Percentiles rank a stretch among this genome's conserved stretches.
These are phyloP conservation scores for Craseonycteris thonglongyai DNA, from an alignment of 2,113 vertebrate species.

Conservation along the genomic window DNA sequence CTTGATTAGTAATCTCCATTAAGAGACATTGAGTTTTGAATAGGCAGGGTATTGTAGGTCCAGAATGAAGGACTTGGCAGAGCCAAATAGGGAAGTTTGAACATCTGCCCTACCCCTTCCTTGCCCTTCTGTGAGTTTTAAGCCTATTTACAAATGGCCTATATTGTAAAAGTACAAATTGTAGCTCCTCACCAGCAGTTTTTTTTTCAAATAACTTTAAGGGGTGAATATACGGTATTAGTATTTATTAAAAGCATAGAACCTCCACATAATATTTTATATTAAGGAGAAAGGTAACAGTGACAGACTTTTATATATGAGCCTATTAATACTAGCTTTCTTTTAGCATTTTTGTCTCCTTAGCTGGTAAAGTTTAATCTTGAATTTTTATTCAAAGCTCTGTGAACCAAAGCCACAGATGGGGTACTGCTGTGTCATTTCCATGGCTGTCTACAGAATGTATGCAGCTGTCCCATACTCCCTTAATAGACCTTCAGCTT, in stretches of 20 bases:
- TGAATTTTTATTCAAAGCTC: constrained; percentile 68
- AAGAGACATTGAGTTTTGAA: constrained; percentile 68
- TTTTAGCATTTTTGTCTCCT: constrained; percentile 38
- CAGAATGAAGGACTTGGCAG: constrained; percentile 69
- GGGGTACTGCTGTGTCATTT: constrained; percentile 72
- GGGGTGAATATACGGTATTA: background rate
- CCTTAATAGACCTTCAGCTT: constrained; percentile 74
- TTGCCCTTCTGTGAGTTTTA: constrained; percentile 55
- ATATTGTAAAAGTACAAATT: constrained; percentile 50
- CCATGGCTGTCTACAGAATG: constrained; percentile 68
- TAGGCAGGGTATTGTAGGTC: constrained; percentile 65
- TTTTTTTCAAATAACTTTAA: constrained; percentile 15
- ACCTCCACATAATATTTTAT: constrained; percentile 38
- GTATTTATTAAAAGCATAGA: constrained; percentile 36
- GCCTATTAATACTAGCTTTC: constrained; percentile 12
- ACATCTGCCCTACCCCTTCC: constrained; percentile 65
- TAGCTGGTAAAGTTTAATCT: constrained; percentile 60
- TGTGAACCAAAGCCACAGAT: constrained; percentile 70
- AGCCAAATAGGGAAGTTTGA: constrained; percentile 66
- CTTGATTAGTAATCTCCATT: constrained; percentile 70
- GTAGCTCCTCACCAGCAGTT: constrained; percentile 4
- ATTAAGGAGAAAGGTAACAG: constrained; percentile 8
- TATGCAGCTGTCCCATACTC: constrained; percentile 71
- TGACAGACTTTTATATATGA: constrained; percentile 12
- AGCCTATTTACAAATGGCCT: constrained; percentile 59